Conservation (phyloP, 2,888 invertebrate species). For the Drosophila neutralis region DNA sequence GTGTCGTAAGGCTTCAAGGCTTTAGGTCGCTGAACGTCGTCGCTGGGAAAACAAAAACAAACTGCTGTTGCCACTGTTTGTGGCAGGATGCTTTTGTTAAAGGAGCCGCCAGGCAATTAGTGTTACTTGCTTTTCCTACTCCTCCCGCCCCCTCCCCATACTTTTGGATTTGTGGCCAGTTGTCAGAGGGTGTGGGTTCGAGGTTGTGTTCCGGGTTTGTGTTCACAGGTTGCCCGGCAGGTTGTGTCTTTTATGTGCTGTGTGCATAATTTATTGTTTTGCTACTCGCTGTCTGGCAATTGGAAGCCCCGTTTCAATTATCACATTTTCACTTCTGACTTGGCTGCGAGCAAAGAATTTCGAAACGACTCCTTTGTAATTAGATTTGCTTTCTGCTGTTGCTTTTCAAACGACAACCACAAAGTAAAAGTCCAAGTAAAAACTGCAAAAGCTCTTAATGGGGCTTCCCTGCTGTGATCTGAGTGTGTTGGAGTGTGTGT, state of each 20-base stretch:
- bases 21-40: slow-evolving; percentile 27
- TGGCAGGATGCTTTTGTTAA: slow-evolving; percentile 42
- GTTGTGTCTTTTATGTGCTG: slow-evolving; percentile 74
- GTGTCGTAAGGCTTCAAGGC: slow-evolving; percentile 53
- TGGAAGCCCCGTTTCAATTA: slow-evolving; percentile 75
- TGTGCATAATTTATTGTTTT: slow-evolving; percentile 76
- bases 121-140: slow-evolving; percentile 38
- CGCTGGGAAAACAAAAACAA: slow-evolving; percentile 67
- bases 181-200: slow-evolving; percentile 22
- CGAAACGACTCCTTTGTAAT: slow-evolving; percentile 58
- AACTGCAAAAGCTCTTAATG: slow-evolving; percentile 48
- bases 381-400: slow-evolving; percentile 53
- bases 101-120: slow-evolving; percentile 69
- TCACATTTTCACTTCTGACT: slow-evolving; percentile 54
- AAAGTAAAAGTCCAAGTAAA: slow-evolving; percentile 56
- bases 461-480: slow-evolving; percentile 71
- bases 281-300: slow-evolving; percentile 45
- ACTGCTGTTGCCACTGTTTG: slow-evolving; percentile 48
- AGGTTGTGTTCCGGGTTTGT: slow-evolving; percentile 35
- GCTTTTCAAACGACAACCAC: slow-evolving; percentile 57
- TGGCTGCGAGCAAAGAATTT: slow-evolving; percentile 20
- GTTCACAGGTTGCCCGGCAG: slow-evolving; percentile 53
- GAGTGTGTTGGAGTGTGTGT: slow-evolving; percentile 9
- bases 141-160: background rate
- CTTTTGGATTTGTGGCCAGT: slow-evolving; percentile 57